Evolutionary conservation across 2,797 vertebrate genomes (phyloP), one percentile per base, ranked within the genome.

Genomic region (Mormyrops boulengeri): DNA sequence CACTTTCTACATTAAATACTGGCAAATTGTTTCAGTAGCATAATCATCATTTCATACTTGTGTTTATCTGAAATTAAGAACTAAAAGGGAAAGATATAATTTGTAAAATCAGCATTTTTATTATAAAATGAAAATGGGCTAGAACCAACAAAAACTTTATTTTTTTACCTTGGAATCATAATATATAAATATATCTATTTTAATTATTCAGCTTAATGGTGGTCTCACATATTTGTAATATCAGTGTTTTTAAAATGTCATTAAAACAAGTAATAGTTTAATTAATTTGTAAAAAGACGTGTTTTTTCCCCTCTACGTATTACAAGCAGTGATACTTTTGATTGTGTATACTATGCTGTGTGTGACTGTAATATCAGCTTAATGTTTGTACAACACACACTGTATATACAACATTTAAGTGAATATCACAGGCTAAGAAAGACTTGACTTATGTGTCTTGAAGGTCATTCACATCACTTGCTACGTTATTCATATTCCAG

Each of bases 151-250:
- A 95, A 95, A 94, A 93, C 91, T 96, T 93, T 97, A 97, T 97
- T 97, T 97, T 97, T 96, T 92, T 97, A 96, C 94, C 92, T 93
- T 86, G 92, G 93, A 95, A 95, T 95, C 91, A 95, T 96, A 96
- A 96, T 96, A 95, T 96, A 95, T 95, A 94, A 89, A 94, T 93
- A 88, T 92, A 93, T 92, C 90, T 88, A 91, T 94, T 90, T 90
- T 90, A 91, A 95, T 93, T 93, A 92, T 93, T 94, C 50, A 91
- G 90, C 92, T 84, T 92, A 90, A 90, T 88, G 93, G 92, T 91
- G 90, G 89, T 53, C 55, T 93, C 82, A 92, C 90, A 85, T 93
- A 87, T 93, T 86, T 94, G 90, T 91, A 55, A 91, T 85, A 91
- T 89, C 60, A 90, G 84, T 55, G 89, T 80, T 88, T 89, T 82